These are phyloP conservation scores for Diachrysia chrysitis DNA, from an alignment of 2,888 invertebrate genomes.

Conservation along the genomic window DNA sequence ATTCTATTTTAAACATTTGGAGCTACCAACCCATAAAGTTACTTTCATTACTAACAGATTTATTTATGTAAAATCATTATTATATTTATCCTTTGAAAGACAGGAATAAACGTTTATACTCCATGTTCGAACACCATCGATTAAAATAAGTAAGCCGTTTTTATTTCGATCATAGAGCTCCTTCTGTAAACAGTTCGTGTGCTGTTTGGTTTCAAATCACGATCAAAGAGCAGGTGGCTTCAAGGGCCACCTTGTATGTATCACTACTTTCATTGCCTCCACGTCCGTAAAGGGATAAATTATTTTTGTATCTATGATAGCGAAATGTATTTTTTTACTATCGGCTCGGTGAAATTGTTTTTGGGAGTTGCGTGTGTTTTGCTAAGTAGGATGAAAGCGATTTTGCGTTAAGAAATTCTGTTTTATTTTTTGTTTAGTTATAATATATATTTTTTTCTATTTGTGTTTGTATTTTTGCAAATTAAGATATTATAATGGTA, in stretches of 20 bases:
- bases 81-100: constrained; percentile 37
- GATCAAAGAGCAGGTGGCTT: constrained; percentile 71
- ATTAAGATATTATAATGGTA: too few species aligned
- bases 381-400: constrained; percentile 9
- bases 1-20: constrained; percentile 17
- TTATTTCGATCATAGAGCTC: constrained; percentile 61
- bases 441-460: background rate
- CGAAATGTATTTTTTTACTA: constrained; percentile 41
- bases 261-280: constrained; percentile 61
- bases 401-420: background rate
- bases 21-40: constrained; percentile 42
- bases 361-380: constrained; percentile 24
- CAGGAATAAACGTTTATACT: constrained; percentile 34
- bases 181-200: constrained; percentile 65
- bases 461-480: background rate
- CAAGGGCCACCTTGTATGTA: constrained; percentile 61
- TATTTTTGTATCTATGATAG: constrained; percentile 55
- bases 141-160: constrained; percentile 63
- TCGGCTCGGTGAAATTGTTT: constrained; percentile 30
- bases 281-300: constrained; percentile 57
- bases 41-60: constrained; percentile 48
- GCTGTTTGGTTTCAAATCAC: constrained; percentile 68
- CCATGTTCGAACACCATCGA: constrained; percentile 49
- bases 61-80: constrained; percentile 37
- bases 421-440: background rate